Evolutionary conservation across 1,140 invertebrate species (phyloP).

Genomic region (Neotoxoptera formosana): DNA sequence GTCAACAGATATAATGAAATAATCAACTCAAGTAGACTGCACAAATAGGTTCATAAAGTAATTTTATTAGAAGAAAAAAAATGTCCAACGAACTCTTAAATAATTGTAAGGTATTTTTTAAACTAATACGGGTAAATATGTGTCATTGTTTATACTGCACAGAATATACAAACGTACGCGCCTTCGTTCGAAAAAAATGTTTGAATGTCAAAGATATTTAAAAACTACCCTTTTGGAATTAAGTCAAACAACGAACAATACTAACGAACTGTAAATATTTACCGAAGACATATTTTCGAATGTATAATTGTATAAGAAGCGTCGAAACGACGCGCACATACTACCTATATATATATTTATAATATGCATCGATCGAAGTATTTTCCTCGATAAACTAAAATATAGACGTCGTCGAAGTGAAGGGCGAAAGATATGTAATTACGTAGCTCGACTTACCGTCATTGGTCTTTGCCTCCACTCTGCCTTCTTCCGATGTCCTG

Average conservation of each 20-base stretch:
- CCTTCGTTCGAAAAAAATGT: not conserved
- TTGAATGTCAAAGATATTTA: not conserved
- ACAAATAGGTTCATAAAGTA: not conserved
- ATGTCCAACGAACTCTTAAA: not conserved
- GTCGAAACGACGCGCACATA: not conserved
- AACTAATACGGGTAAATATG: not conserved
- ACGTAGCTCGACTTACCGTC: constrained; percentile 62
- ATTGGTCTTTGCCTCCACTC: constrained; percentile 76
- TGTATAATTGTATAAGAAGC: not conserved
- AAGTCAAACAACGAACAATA: not conserved
- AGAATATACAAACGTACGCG: not conserved
- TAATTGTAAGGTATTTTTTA: not conserved
- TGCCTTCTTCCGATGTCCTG: constrained; percentile 71
- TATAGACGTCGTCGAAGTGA: not conserved
- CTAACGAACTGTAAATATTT: constrained; percentile 27
- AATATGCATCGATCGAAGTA: not conserved
- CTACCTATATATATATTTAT: not conserved
- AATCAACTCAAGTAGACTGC: not conserved
- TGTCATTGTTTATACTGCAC: not conserved
- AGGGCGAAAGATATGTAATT: no score
- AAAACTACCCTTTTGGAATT: not conserved
- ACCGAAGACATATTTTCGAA: not conserved
- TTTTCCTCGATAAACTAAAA: not conserved
- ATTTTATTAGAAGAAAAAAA: not conserved
- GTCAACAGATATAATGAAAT: not conserved